Evolutionary conservation across 1,140 invertebrate species (phyloP), one percentile per base, ranked within the genome.

Genomic region (Episyrphus balteatus): DNA sequence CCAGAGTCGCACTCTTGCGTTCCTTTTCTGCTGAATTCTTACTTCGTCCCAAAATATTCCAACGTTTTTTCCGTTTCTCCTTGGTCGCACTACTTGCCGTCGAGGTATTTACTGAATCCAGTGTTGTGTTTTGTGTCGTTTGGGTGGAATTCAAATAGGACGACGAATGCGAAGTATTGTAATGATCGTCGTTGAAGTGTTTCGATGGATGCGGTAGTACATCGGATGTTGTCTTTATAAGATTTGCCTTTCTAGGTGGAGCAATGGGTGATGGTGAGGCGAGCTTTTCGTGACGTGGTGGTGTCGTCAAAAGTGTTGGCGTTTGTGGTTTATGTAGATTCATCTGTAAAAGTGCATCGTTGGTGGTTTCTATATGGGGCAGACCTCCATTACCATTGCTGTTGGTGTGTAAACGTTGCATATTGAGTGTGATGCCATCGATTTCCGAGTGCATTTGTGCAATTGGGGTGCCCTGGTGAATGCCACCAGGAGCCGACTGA

Each of bases 401-500:
- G 40, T 18, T 54, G 31, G 13, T 50, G 45, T 8, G 14, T 43
- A 26, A 26, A 26, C 21, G 21, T 26, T 26, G 21, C 21, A 26
- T 26, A 8, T 26, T 26, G 8, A 26, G 21, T 8, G 21, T 26
- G 8, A 26, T 26, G 21, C 21, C 21, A 26, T 26, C 21, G 21
- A 26, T 26, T 26, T 26, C 21, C 21, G 21, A 26, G 8, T 26
- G 21, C 21, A 26, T 26, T 26, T 26, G 21, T 5, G n/a, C 39
- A 41, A 15, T 41, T 41, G n/a, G 17, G 5, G n/a, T 21, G 19
- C 3, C 12, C 17, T 14, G 10, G 13, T 41, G 45, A 8, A 62
- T 70, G n/a, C 79, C 75, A 47, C 81, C 79, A 9, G 80, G 77
- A 0, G 80, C 78, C 0, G 79, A 80, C 34, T 82, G 81, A 33